Evolutionary conservation across 2,888 invertebrate genomes (phyloP), one percentile per base, ranked within the genome.

Genomic region (Sarcophaga rosellei): DNA sequence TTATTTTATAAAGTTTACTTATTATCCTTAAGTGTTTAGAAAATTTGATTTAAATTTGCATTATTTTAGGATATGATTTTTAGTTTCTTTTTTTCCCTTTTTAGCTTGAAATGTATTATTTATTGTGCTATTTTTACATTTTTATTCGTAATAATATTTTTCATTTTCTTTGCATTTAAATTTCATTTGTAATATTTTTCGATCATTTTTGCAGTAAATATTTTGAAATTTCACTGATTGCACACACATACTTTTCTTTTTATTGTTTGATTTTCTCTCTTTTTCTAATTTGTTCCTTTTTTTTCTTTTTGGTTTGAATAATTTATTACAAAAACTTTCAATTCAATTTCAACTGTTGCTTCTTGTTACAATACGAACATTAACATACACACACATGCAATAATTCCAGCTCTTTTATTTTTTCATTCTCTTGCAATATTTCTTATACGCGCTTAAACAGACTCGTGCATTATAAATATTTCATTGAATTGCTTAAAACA

Each of bases 281-380:
- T 45, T 66, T 12, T 12, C 15, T n/a, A n/a, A n/a, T 5, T 35
- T 59, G 20, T 11, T 70, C 25, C 12, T n/a, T 44, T 20, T 72
- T 72, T 61, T 15, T n/a, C n/a, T 35, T 44, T 23, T 72, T 20
- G 15, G 15, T 21, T 72, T 57, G 35, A 70, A 70, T 61, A 44
- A 35, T 72, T 21, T 20, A 72, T 61, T 61, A 35, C 2, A 35
- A 35, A 35, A 35, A 10, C 10, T 35, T 63, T 11, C n/a, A n/a
- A 68, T 44, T 21, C 59, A 76, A 15, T 57, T 72, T 44, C 25
- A 79, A 79, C 65, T 65, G 72, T 63, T 72, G 63, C 63, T 17
- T n/a, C n/a, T n/a, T 53, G 25, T 35, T 35, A 35, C 35, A 35
- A 35, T 8, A 35, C 10, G n/a, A n/a, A n/a, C n/a, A n/a, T 17